A percentile compares a stretch with the other conserved stretches of the same genome.
phyloP scores from a whole-genome alignment of 35 echinoderm and acorn worm genomes.

The Ophiothrix spiculata region DNA sequence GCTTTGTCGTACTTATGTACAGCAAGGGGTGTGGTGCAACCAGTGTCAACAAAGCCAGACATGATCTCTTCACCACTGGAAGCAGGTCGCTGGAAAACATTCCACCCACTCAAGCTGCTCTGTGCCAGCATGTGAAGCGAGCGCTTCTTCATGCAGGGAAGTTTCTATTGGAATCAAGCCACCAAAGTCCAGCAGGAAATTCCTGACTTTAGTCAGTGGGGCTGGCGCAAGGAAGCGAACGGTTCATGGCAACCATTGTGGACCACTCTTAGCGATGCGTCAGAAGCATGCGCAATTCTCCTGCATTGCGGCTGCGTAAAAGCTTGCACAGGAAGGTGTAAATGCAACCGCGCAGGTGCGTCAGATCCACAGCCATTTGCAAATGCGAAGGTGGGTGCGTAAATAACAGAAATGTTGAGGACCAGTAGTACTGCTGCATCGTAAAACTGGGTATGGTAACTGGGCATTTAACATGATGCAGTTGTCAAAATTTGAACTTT shows the following conservation, averaged over 20 bases:
- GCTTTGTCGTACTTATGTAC: conserved; percentile 31
- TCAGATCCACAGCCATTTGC: too few species aligned
- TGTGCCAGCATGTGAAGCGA: conserved; percentile 16
- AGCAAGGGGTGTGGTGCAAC: not conserved
- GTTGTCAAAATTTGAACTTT: too few species aligned
- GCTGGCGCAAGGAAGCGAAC: conserved; percentile 20
- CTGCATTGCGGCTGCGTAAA: too few species aligned
- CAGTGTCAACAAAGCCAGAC: conserved; percentile 14
- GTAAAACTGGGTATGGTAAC: too few species aligned
- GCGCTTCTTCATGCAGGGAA: conserved; percentile 13
- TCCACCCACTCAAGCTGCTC: conserved; percentile 34
- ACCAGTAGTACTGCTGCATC: too few species aligned
- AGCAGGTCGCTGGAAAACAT: conserved; percentile 21
- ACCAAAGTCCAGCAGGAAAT: not conserved
- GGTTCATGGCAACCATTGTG: not conserved
- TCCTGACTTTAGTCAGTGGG: conserved; percentile 29
- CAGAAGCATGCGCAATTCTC: too few species aligned
- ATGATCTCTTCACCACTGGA: conserved; percentile 20
- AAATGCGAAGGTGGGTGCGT: too few species aligned
- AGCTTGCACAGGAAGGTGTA: too few species aligned
- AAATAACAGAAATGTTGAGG: too few species aligned
- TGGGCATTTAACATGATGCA: too few species aligned
- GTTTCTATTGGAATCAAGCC: conserved; percentile 45
- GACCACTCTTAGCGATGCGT: too few species aligned
- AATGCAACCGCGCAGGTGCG: too few species aligned